Evolutionary conservation across 2,888 invertebrate species (phyloP), one percentile per base, ranked within the genome.

Genomic region (Cerastis rubricosa): DNA sequence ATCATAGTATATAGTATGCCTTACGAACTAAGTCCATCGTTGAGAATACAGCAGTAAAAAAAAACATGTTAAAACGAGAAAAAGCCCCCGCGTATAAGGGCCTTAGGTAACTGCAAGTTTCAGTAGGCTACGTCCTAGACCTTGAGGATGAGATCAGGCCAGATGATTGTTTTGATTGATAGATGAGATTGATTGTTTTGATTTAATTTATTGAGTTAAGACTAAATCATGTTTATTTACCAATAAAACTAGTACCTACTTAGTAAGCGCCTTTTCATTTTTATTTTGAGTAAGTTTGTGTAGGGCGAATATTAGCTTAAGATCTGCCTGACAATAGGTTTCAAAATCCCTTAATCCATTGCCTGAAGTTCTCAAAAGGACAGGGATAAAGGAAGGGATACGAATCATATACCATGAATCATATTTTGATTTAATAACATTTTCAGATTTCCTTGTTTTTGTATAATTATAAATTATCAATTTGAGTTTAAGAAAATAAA

Each of bases 401-500:
- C n/a, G n/a, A n/a, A n/a, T n/a, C n/a, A n/a, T n/a, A n/a, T n/a
- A n/a, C n/a, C n/a, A n/a, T n/a, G n/a, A 47, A 5, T 17, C 47
- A 49, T 49, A 49, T 49, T 49, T 49, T 8, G 19, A 49, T 7
- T 49, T n/a, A n/a, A 7, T 43, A 12, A 12, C 1, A n/a, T 12
- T 45, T 49, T 19, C 7, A 7, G 19, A 49, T 49, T 49, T 17
- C 19, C 19, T 12, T 12, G 11, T 54, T 54, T 5, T 49, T 49
- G 49, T 22, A 22, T 2, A n/a, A n/a, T 9, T 11, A 51, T 22
- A 19, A n/a, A n/a, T n/a, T n/a, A n/a, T n/a, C n/a, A 22, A 22
- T 51, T 51, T 51, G 22, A 6, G 49, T 49, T 22, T 17, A 51
- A 25, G n/a, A 71, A 45, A 71, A 71, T 54, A 66, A 57, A 69